Conservation (phyloP, 2,888 invertebrate species). For the Lithophane socia region DNA sequence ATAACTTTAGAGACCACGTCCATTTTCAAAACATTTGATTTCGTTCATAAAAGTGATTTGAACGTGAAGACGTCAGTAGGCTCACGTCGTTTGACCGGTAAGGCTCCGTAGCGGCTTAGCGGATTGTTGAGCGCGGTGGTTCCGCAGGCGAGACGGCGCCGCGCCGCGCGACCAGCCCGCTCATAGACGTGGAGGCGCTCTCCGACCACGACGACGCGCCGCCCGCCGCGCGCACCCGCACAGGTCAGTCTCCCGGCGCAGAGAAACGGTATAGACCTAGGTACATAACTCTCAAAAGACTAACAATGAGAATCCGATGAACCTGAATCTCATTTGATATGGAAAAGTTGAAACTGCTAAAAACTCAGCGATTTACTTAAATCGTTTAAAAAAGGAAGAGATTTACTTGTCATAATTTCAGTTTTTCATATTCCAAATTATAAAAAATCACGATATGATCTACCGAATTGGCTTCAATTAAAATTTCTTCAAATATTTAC, state of each 20-base stretch:
- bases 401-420: constrained; percentile 12
- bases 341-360: constrained; percentile 1
- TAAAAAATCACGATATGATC: constrained; percentile 31
- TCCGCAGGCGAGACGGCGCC: constrained; percentile 92
- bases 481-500: constrained; percentile 59
- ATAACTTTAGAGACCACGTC: constrained; percentile 59
- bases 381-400: constrained; percentile 21
- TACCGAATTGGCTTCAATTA: constrained; percentile 52
- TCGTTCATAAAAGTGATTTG: constrained; percentile 62
- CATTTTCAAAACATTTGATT: constrained; percentile 61
- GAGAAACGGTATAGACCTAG: constrained; percentile 84
- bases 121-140: constrained; percentile 73
- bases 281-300: constrained; percentile 23
- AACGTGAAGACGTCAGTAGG: constrained; percentile 62
- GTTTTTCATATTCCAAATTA: constrained; percentile 37
- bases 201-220: constrained; percentile 90
- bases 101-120: constrained; percentile 70
- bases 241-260: constrained; percentile 89
- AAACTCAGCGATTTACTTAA: neutral
- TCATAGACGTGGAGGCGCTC: constrained; percentile 92
- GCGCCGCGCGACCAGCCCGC: constrained; percentile 91
- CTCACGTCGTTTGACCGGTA: constrained; percentile 69
- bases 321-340: constrained; percentile 18
- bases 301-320: constrained; percentile 12
- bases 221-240: constrained; percentile 85